Evolutionary conservation across 2,888 invertebrate species (phyloP).

Genomic region (Hipparchia sbordonii): DNA sequence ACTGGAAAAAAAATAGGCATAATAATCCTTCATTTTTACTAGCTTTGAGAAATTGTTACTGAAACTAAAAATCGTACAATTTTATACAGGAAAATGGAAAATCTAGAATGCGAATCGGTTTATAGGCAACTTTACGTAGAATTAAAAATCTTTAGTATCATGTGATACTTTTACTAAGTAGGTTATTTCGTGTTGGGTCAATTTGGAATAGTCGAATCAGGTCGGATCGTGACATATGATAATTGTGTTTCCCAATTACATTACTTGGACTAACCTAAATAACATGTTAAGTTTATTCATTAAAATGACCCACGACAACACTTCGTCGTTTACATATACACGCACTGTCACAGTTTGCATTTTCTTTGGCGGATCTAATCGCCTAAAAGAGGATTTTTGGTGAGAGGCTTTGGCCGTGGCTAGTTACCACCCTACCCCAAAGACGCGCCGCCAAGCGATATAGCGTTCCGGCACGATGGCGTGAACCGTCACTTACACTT

Average conservation of each 20-base stretch:
- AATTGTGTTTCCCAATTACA: slow-evolving; percentile 46
- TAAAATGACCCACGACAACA: slow-evolving; percentile 30
- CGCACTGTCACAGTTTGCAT: too few relatives aligned
- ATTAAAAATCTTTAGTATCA: neutral
- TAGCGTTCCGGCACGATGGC: too few relatives aligned
- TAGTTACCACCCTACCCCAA: too few relatives aligned
- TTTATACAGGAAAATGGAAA: neutral
- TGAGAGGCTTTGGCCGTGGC: too few relatives aligned
- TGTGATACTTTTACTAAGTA: slow-evolving; percentile 6
- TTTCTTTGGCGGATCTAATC: too few relatives aligned
- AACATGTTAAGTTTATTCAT: slow-evolving; percentile 38
- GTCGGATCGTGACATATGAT: slow-evolving; percentile 48
- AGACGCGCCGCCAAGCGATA: too few relatives aligned
- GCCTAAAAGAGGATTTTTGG: too few relatives aligned
- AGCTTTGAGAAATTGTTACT: neutral
- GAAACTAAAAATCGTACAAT: neutral
- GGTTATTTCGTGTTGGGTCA: slow-evolving; percentile 15
- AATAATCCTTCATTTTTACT: neutral
- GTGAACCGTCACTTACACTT: too few relatives aligned
- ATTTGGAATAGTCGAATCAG: slow-evolving; percentile 36
- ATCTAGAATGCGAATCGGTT: neutral
- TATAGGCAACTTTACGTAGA: too few relatives aligned
- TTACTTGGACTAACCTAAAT: slow-evolving; percentile 35
- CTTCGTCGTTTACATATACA: neutral
- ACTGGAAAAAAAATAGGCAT: too few relatives aligned